phyloP scores from a whole-genome alignment of 1,140 invertebrate genomes.

The Nephotettix cincticeps region DNA sequence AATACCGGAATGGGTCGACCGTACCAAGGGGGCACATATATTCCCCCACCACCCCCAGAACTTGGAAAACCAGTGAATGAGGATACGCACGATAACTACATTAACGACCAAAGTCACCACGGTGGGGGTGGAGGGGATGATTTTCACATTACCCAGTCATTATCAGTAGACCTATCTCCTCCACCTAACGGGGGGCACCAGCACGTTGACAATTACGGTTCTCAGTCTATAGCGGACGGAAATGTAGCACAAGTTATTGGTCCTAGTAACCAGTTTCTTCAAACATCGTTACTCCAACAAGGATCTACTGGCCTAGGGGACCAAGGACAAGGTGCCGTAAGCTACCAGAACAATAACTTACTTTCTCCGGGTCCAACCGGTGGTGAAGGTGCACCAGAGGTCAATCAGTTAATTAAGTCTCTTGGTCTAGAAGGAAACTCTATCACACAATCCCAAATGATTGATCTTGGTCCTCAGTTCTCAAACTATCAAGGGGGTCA shows the following conservation, averaged over 20 bases:
- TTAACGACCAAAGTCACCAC: slow-evolving; percentile 35
- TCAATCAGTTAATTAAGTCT: slow-evolving; percentile 35
- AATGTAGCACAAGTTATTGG: slow-evolving; percentile 23
- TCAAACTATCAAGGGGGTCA: neutral
- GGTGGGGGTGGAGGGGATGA: neutral
- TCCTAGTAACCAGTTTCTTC: neutral
- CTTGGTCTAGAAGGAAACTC: slow-evolving; percentile 34
- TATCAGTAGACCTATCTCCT: slow-evolving; percentile 32
- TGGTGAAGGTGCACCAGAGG: slow-evolving; percentile 23
- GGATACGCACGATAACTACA: slow-evolving; percentile 43
- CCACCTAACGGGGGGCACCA: slow-evolving; percentile 21
- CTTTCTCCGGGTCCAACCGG: neutral
- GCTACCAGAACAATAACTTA: slow-evolving; percentile 26
- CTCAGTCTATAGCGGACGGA: slow-evolving; percentile 5
- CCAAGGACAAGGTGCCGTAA: slow-evolving; percentile 3
- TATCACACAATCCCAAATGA: slow-evolving; percentile 23
- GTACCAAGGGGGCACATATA: slow-evolving; percentile 54
- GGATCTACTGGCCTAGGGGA: neutral
- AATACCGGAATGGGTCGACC: slow-evolving; percentile 47
- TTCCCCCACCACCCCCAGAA: slow-evolving; percentile 63
- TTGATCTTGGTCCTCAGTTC: slow-evolving; percentile 20
- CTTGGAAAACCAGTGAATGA: slow-evolving; percentile 40
- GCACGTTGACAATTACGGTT: neutral
- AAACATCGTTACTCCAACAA: neutral
- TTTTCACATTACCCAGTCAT: slow-evolving; percentile 29